These are phyloP conservation scores for Chelmon rostratus DNA, from an alignment of 2,797 vertebrate species.

Conservation along the genomic window DNA sequence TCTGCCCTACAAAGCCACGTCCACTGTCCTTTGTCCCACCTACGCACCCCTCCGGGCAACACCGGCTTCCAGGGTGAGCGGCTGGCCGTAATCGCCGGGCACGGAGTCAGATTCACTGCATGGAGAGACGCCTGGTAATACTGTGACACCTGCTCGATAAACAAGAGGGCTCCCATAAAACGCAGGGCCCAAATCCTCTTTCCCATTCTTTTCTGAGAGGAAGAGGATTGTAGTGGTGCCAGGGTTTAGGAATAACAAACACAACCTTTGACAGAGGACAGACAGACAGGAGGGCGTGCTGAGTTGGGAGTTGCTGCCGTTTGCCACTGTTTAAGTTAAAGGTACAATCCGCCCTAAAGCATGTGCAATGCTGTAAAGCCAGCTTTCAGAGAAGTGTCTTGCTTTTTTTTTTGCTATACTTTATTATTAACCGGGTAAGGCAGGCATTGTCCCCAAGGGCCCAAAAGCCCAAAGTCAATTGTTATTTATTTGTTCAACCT, in stretches of 20 bases:
- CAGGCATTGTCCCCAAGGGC: not conserved
- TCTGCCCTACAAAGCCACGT: conserved; percentile 64
- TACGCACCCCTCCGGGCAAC: not conserved
- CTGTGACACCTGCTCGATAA: conserved; percentile 68
- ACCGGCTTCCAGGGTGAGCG: conserved; percentile 33
- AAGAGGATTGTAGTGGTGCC: conserved; percentile 51
- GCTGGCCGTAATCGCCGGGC: conserved; percentile 28
- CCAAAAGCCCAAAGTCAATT: not conserved
- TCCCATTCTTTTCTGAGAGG: conserved; percentile 48
- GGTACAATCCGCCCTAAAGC: not conserved
- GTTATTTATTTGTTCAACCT: not conserved
- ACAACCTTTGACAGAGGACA: conserved; percentile 72
- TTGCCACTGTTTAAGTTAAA: not conserved
- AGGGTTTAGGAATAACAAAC: conserved; percentile 46
- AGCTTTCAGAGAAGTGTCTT: not conserved
- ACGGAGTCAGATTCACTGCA: conserved; percentile 48
- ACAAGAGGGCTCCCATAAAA: conserved; percentile 58
- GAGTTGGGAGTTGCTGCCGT: not conserved
- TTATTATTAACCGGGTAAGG: not conserved
- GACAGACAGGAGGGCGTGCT: conserved; percentile 68
- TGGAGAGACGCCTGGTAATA: conserved; percentile 59
- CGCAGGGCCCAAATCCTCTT: conserved; percentile 66
- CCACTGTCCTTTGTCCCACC: conserved; percentile 58
- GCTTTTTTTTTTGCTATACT: not conserved
- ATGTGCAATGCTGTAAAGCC: not conserved